These are phyloP conservation scores for Tortrix viridana DNA, from an alignment of 2,888 invertebrate species.

Conservation along the genomic window DNA sequence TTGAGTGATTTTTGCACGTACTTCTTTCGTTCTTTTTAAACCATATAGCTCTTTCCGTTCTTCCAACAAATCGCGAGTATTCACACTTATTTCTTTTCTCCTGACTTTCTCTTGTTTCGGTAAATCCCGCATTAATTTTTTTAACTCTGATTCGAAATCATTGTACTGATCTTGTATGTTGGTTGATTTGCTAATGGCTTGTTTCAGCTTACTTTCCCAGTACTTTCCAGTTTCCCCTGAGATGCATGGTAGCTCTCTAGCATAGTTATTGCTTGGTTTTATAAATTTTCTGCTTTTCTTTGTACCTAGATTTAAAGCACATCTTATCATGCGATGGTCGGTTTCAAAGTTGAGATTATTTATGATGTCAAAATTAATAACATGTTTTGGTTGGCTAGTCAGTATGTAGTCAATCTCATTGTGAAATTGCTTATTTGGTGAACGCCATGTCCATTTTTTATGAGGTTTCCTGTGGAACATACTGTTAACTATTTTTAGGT, in stretches of 20 bases:
- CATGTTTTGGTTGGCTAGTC: neutral
- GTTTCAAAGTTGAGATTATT: neutral
- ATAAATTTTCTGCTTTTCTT: neutral
- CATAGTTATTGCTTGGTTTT: neutral
- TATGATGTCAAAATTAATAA: neutral
- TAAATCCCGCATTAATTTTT: too few species aligned
- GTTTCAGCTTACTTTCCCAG: too few species aligned
- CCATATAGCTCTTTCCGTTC: neutral
- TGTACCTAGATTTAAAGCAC: neutral
- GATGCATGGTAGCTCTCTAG: neutral
- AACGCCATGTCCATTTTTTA: constrained; percentile 1
- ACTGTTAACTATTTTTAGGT: neutral
- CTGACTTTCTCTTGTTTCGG: too few species aligned
- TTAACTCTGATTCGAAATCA: too few species aligned
- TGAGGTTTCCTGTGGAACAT: neutral
- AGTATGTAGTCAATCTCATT: constrained; percentile 7
- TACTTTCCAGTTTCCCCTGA: too few species aligned
- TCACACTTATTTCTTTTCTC: neutral
- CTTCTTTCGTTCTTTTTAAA: neutral
- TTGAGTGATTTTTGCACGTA: neutral
- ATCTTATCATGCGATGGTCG: constrained; percentile 3
- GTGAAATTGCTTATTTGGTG: neutral
- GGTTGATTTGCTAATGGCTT: too few species aligned
- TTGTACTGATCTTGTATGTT: too few species aligned
- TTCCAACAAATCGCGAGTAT: neutral